Evolutionary conservation across 2,797 vertebrate species (phyloP).

Genomic region (Sarcophilus harrisii): DNA sequence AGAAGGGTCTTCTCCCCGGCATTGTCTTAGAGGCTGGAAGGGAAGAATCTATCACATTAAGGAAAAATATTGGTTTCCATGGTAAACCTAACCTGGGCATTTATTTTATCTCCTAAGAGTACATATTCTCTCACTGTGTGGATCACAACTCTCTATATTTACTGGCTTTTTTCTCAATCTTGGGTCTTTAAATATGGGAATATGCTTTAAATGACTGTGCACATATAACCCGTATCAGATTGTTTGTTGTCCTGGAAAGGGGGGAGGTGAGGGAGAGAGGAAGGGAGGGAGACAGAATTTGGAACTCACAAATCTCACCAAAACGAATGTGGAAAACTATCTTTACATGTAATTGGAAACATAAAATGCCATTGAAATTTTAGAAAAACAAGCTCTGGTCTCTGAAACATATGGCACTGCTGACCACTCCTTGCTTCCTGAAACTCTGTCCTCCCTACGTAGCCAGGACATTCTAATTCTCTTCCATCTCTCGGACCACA

Average conservation of each 20-base stretch:
- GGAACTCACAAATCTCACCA: no score
- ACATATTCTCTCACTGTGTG: neutral
- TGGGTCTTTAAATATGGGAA: neutral
- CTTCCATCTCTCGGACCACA: neutral
- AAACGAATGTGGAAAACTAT: no score
- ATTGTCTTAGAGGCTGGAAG: neutral
- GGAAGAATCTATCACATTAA: neutral
- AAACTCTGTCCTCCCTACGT: neutral
- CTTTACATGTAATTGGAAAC: no score
- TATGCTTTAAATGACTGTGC: no score
- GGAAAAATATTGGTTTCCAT: neutral
- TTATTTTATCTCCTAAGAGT: neutral
- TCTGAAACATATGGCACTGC: neutral
- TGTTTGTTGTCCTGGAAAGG: no score
- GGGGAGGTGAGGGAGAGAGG: no score
- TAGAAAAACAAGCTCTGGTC: neutral
- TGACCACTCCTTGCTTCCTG: neutral
- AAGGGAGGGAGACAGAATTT: no score
- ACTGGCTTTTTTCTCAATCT: conserved; percentile 1
- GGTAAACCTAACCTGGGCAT: neutral
- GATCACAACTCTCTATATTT: neutral
- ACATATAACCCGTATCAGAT: no score
- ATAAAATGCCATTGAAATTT: no score
- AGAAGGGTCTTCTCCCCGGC: conserved; percentile 3
- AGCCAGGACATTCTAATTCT: neutral